Percentiles rank a stretch among this genome's conserved stretches.
phyloP scores from a whole-genome alignment of 2,888 invertebrate genomes.

The Drosophila pseudotakahashii region DNA sequence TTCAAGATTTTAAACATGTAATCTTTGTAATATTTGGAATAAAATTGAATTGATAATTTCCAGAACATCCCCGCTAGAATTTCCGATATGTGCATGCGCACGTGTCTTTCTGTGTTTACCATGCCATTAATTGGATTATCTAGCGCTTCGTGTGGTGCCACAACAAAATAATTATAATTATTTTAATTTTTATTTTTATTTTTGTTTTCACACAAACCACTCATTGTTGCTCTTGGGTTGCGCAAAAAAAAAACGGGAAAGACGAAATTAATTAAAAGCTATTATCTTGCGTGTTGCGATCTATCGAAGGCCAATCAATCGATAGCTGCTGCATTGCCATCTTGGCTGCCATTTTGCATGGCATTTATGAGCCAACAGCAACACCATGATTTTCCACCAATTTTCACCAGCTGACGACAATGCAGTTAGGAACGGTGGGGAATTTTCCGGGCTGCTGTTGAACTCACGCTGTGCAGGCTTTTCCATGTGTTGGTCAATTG shows the following conservation, averaged over 20 bases:
- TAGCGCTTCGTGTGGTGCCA: slow-evolving; percentile 42
- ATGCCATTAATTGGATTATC: slow-evolving; percentile 72
- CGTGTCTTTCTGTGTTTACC: slow-evolving; percentile 38
- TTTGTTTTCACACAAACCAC: background rate
- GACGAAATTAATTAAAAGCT: slow-evolving; percentile 47
- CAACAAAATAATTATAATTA: slow-evolving; percentile 44
- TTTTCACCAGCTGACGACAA: slow-evolving; percentile 9
- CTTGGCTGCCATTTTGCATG: slow-evolving; percentile 35
- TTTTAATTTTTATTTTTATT: slow-evolving; percentile 38
- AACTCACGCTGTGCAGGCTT: slow-evolving; percentile 56
- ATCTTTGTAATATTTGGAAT: too few relatives aligned
- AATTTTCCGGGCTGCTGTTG: slow-evolving; percentile 47
- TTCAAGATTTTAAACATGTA: too few relatives aligned
- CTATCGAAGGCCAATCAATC: slow-evolving; percentile 51
- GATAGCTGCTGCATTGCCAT: slow-evolving; percentile 44
- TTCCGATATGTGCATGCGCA: slow-evolving; percentile 8
- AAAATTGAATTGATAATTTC: too few relatives aligned
- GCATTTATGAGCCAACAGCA: slow-evolving; percentile 22
- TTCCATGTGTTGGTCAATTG: slow-evolving; percentile 67
- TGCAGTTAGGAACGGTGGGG: slow-evolving; percentile 17
- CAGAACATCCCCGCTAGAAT: slow-evolving; percentile 16
- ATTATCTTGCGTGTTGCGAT: slow-evolving; percentile 38
- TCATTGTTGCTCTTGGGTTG: slow-evolving; percentile 1
- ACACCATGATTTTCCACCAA: slow-evolving; percentile 2
- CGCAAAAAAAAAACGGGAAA: too few relatives aligned